Percentiles rank a stretch among this genome's conserved stretches.
Conservation (phyloP, 1,140 invertebrate genomes). For the Proales similis region DNA sequence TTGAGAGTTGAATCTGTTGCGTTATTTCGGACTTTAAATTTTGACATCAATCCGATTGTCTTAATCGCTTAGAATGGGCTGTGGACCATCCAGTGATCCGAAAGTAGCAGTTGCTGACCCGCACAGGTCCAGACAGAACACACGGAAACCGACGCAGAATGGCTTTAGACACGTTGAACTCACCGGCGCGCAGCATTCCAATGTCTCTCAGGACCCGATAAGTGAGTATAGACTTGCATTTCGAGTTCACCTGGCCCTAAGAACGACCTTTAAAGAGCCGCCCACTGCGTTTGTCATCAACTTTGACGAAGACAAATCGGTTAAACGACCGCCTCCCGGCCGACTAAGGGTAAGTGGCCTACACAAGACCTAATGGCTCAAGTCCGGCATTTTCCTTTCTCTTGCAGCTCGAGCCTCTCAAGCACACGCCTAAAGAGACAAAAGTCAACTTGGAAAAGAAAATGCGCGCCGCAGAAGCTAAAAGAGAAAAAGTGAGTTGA, state of each 20-base stretch:
- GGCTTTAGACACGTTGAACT: constrained; percentile 33
- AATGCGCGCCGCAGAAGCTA: constrained; percentile 27
- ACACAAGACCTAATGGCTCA: not conserved
- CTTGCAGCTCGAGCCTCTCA: constrained; percentile 27
- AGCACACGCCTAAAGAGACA: constrained; percentile 3
- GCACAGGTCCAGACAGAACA: not conserved
- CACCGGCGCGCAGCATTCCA: constrained; percentile 4
- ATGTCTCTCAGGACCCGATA: not conserved
- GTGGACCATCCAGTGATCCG: constrained; percentile 32
- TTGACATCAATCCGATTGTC: no score
- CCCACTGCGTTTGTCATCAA: constrained; percentile 29
- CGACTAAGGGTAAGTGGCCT: constrained; percentile 10
- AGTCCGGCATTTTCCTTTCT: not conserved
- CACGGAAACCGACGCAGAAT: constrained; percentile 10
- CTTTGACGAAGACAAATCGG: constrained; percentile 12
- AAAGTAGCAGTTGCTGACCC: constrained; percentile 31
- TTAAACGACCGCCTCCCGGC: constrained; percentile 29
- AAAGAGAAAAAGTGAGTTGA: constrained; percentile 28
- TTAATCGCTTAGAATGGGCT: constrained; percentile 21
- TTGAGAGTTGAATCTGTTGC: no score
- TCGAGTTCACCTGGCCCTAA: no score
- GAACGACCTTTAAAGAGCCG: constrained; percentile 2
- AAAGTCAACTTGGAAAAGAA: constrained; percentile 16
- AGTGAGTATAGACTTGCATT: no score
- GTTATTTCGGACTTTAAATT: no score